A percentile compares a stretch with the other conserved stretches of the same genome.
phyloP scores from a whole-genome alignment of 2,888 invertebrate genomes.

The Charanyca ferruginea region DNA sequence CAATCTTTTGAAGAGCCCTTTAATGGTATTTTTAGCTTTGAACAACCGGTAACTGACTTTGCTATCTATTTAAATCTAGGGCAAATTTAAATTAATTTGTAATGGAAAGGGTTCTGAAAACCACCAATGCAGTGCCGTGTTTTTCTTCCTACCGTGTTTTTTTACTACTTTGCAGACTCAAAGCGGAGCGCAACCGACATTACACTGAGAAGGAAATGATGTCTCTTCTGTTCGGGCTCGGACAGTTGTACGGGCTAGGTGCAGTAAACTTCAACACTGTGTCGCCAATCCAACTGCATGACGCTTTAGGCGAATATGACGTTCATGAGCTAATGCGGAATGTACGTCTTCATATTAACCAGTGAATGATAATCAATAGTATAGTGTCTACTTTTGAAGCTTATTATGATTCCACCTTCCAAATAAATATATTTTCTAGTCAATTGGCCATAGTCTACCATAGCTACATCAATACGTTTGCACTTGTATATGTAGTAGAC shows the following conservation, averaged over 20 bases:
- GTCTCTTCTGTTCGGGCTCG: constrained; percentile 79
- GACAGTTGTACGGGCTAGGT: constrained; percentile 81
- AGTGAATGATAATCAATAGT: not conserved
- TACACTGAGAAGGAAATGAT: constrained; percentile 82
- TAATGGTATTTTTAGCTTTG: too few relatives aligned
- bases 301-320: constrained; percentile 83
- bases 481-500: not conserved
- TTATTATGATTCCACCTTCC: not conserved
- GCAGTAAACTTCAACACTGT: constrained; percentile 71
- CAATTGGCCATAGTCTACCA: too few relatives aligned
- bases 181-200: constrained; percentile 80
- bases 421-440: too few relatives aligned
- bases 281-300: constrained; percentile 77
- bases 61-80: too few relatives aligned
- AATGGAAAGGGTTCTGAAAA: not conserved
- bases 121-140: too few relatives aligned
- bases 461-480: not conserved
- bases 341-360: constrained; percentile 68
- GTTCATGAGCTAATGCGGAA: constrained; percentile 80
- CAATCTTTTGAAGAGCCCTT: too few relatives aligned
- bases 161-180: constrained; percentile 70
- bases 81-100: not conserved
- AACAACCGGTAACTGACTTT: too few relatives aligned
- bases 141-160: not conserved
- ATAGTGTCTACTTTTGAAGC: not conserved